A percentile compares a stretch with the other conserved stretches of the same genome.
Conservation (phyloP, 2,888 invertebrate species). For the Cheilosia vulpina region DNA sequence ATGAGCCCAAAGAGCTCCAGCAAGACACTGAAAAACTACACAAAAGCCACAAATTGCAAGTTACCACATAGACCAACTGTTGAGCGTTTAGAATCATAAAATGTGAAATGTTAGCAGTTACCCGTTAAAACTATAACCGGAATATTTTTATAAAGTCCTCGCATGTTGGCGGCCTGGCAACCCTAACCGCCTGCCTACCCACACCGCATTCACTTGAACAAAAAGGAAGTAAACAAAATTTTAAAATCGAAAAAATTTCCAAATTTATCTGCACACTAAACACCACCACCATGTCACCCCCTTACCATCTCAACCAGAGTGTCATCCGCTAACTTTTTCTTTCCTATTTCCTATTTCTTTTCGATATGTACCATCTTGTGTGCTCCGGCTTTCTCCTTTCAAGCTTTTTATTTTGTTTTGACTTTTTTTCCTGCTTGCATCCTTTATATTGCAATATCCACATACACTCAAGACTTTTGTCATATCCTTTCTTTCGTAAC, state of each 20-base stretch:
- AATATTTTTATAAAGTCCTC: too few species aligned
- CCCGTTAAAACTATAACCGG: too few species aligned
- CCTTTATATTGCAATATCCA: constrained; percentile 56
- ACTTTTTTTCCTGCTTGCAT: constrained; percentile 14
- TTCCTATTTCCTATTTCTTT: constrained; percentile 46
- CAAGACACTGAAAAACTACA: too few species aligned
- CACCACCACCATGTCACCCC: not conserved
- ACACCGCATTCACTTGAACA: not conserved
- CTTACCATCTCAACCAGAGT: not conserved
- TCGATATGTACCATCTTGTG: constrained; percentile 49
- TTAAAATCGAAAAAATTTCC: constrained; percentile 56
- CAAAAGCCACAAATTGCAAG: too few species aligned
- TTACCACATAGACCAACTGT: too few species aligned
- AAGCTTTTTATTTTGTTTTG: constrained; percentile 14
- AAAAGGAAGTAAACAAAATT: constrained; percentile 25
- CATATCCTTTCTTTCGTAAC: constrained; percentile 33
- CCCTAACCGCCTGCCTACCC: constrained; percentile 1
- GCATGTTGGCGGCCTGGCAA: constrained; percentile 16
- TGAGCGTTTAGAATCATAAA: too few species aligned
- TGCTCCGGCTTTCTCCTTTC: constrained; percentile 34
- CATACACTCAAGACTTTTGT: constrained; percentile 64
- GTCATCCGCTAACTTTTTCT: constrained; percentile 29
- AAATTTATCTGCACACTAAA: constrained; percentile 41
- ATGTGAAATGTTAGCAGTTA: too few species aligned
- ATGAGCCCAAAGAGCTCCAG: too few species aligned